Conservation (phyloP, 2,797 vertebrate species). For the Anabacerthia variegaticeps region DNA sequence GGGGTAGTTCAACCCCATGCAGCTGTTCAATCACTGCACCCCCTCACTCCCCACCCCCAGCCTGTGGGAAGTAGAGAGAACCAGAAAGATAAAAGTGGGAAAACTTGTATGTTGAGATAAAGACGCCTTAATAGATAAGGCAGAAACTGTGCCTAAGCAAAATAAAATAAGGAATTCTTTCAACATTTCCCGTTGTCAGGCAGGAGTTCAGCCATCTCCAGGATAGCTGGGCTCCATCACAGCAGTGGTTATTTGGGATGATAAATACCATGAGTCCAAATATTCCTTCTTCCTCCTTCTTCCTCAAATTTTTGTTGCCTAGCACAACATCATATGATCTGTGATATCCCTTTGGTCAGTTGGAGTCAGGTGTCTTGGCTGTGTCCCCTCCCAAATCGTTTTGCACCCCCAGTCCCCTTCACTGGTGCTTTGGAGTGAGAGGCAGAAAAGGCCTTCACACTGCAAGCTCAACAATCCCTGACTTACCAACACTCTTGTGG, state of each 20-base stretch:
- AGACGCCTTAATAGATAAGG: background rate
- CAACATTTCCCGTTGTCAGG: background rate
- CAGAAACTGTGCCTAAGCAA: background rate
- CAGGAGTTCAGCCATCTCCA: background rate
- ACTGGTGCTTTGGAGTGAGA: accelerated
- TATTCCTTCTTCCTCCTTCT: background rate
- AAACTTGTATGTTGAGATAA: background rate
- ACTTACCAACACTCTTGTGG: background rate
- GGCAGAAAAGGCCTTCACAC: background rate
- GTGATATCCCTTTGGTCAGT: background rate
- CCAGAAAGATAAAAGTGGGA: background rate
- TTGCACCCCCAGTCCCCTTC: background rate
- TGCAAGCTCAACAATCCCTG: background rate
- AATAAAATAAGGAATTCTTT: background rate
- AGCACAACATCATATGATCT: accelerated
- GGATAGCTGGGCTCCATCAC: background rate
- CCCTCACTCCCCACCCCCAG: accelerated
- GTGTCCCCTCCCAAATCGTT: background rate
- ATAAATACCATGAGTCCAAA: background rate
- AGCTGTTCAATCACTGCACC: accelerated
- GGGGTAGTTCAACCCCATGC: background rate
- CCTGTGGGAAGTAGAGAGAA: background rate
- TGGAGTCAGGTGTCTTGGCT: background rate
- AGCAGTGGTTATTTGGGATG: accelerated
- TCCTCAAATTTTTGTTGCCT: background rate